Base-by-base conservation (phyloP, 1,140 invertebrate genomes). In the Bombus picipes region DNA sequence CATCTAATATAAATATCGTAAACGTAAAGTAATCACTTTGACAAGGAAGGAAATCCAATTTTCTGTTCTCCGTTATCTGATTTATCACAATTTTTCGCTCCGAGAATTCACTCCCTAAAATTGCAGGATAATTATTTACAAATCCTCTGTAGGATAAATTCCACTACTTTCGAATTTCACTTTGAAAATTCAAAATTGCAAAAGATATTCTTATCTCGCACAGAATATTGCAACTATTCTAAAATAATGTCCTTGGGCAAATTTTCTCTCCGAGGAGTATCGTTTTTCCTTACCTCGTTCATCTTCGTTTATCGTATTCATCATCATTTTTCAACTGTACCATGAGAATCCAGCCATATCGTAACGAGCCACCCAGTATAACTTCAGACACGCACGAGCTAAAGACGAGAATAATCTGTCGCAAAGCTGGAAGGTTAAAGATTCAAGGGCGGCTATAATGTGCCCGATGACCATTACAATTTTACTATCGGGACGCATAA, bases 341-440 rank as follows among this genome's bases (percentile, higher is more conserved):
- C 57, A 4, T 59, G 10, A 37, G 47, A 57, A 0, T 34, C 32
- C 43, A 34, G 47, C 0, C 47, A 2, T 2, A 22, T 53, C 47
- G 47, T 53, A 8, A 22, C 47, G 47, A 53, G 18, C 47, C 47
- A 53, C 47, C 47, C 47, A 0, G 47, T n/a, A 15, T 34, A 66
- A 72, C 28, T 32, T 37, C n/a, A 32, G 39, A 9, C 68, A 68
- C 73, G 83, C 86, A 59, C 72, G 74, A 81, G 47, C 70, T 66
- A 81, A 75, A 43, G 22, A 86, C 78, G 9, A 81, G 77, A 86
- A 86, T 81, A 86, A 81, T 73, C 82, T 18, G 22, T n/a, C 28
- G 81, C 78, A n/a, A 83, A 62, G 59, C 32, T 75, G 66, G 73
- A 87, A 88, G 87, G 85, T 84, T 62, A 87, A 72, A 87, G 85